Conservation (phyloP, 2,888 invertebrate species). For the Stenolophus ochropezus region DNA sequence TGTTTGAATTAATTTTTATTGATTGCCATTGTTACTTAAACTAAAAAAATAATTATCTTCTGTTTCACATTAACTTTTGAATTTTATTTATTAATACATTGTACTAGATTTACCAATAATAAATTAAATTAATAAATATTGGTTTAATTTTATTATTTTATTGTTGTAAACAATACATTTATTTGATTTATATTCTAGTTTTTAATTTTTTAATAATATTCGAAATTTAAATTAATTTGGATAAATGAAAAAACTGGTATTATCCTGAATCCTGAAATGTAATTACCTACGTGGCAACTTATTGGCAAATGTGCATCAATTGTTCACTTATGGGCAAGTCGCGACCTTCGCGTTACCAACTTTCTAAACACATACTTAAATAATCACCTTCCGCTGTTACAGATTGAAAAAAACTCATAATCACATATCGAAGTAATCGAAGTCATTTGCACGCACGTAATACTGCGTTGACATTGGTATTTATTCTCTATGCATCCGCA, state of each 20-base stretch:
- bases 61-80: too few relatives aligned
- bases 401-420: slow-evolving; percentile 48
- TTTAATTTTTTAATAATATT: too few relatives aligned
- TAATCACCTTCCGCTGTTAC: slow-evolving; percentile 56
- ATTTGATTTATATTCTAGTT: too few relatives aligned
- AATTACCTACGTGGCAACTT: background rate
- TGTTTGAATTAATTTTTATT: too few relatives aligned
- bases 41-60: too few relatives aligned
- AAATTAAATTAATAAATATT: too few relatives aligned
- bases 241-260: background rate
- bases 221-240: too few relatives aligned
- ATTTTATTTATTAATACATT: too few relatives aligned
- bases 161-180: too few relatives aligned
- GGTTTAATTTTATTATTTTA: too few relatives aligned
- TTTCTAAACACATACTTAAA: slow-evolving; percentile 54
- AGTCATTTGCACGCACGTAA: slow-evolving; percentile 40
- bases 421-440: slow-evolving; percentile 45
- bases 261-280: background rate
- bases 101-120: too few relatives aligned
- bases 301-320: slow-evolving; percentile 45
- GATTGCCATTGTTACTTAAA: too few relatives aligned
- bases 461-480: slow-evolving; percentile 49
- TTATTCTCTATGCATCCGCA: slow-evolving; percentile 29
- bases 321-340: slow-evolving; percentile 46
- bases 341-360: slow-evolving; percentile 46